A percentile compares a stretch with the other conserved stretches of the same genome.
These are phyloP conservation scores for Enteromius unitaeniatus DNA, from an alignment of 2,797 vertebrate genomes.

Conservation along the genomic window DNA sequence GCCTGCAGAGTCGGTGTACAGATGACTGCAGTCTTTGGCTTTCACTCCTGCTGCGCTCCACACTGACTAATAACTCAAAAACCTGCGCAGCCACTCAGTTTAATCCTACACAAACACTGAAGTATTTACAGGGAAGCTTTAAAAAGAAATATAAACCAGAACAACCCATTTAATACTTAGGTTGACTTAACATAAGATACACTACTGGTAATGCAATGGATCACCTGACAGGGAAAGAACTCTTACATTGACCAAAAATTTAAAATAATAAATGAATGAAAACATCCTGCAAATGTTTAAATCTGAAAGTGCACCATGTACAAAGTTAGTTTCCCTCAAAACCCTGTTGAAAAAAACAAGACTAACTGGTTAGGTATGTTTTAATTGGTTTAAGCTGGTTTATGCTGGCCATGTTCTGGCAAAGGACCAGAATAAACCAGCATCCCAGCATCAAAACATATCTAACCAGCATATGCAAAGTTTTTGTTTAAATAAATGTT, in stretches of 20 bases:
- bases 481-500: too few relatives aligned
- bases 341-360: too few relatives aligned
- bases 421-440: too few relatives aligned
- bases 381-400: too few relatives aligned
- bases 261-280: neutral
- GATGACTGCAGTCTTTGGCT: slow-evolving; percentile 41
- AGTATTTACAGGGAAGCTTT: slow-evolving; percentile 52
- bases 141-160: slow-evolving; percentile 40
- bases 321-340: too few relatives aligned
- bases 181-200: slow-evolving; percentile 39
- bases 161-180: slow-evolving; percentile 29
- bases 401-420: too few relatives aligned
- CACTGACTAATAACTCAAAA: slow-evolving; percentile 49
- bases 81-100: slow-evolving; percentile 31
- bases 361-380: too few relatives aligned
- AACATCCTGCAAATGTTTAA: too few relatives aligned
- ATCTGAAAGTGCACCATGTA: too few relatives aligned
- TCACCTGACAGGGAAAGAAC: neutral
- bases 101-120: slow-evolving; percentile 49
- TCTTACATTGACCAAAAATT: neutral
- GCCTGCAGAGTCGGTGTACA: slow-evolving; percentile 17
- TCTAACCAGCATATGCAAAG: too few relatives aligned
- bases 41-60: slow-evolving; percentile 38
- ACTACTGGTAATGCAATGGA: slow-evolving; percentile 18
- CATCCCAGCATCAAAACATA: too few relatives aligned